A percentile compares a stretch with the other conserved stretches of the same genome.
Conservation (phyloP, 92 coral and sea anemone species). For the Epizoanthus stellaris region DNA sequence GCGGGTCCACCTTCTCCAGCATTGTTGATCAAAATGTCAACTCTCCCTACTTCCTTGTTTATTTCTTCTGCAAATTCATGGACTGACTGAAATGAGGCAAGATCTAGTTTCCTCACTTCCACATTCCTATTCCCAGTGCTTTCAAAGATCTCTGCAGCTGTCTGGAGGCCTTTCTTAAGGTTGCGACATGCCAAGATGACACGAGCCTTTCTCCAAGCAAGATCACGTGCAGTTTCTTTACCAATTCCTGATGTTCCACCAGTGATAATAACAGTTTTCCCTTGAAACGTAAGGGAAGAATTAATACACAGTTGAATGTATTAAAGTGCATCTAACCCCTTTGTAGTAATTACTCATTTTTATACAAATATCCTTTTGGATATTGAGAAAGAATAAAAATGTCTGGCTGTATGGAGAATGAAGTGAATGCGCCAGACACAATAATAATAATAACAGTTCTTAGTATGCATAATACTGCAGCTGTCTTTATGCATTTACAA, state of each 20-base stretch:
- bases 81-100: slow-evolving; percentile 83
- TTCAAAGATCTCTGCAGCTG: slow-evolving; percentile 82
- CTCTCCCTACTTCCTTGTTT: slow-evolving; percentile 68
- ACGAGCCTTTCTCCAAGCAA: slow-evolving; percentile 89
- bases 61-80: slow-evolving; percentile 82
- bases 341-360: too few species aligned
- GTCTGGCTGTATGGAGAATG: too few species aligned
- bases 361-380: too few species aligned
- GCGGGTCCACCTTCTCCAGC: slow-evolving; percentile 77
- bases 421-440: too few species aligned
- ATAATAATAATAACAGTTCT: too few species aligned
- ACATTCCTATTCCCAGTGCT: slow-evolving; percentile 84
- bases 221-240: slow-evolving; percentile 85
- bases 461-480: too few species aligned
- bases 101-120: slow-evolving; percentile 83
- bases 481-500: too few species aligned
- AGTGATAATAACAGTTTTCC: slow-evolving; percentile 89
- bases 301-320: background rate
- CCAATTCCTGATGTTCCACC: slow-evolving; percentile 94
- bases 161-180: slow-evolving; percentile 74
- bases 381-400: too few species aligned
- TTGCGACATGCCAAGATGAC: slow-evolving; percentile 92
- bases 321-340: too few species aligned
- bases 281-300: slow-evolving; percentile 31
- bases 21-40: slow-evolving; percentile 82